Conservation (phyloP, 1,140 invertebrate species). For the Aphis gossypii region DNA sequence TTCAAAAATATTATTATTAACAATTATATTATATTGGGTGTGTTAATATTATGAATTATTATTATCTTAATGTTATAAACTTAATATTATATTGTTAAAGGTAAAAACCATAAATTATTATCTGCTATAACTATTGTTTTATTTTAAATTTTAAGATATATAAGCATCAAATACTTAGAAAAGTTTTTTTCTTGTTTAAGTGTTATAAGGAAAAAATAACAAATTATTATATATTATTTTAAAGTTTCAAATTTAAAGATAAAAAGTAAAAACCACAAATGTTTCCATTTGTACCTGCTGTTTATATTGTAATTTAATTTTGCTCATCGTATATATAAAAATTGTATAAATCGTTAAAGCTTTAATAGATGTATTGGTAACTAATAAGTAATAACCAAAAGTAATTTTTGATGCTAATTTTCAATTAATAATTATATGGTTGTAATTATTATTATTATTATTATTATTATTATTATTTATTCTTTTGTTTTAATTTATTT, state of each 20-base stretch:
- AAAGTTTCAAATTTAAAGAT: not conserved
- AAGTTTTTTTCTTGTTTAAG: not conserved
- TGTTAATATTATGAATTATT: not conserved
- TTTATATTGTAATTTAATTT: not conserved
- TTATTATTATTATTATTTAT: too few relatives aligned
- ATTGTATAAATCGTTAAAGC: not conserved
- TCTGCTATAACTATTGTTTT: too few relatives aligned
- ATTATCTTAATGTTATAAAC: too few relatives aligned
- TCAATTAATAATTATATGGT: not conserved
- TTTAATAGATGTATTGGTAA: not conserved
- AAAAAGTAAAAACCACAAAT: not conserved
- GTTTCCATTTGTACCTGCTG: not conserved
- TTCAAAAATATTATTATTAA: not conserved
- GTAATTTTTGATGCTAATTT: not conserved
- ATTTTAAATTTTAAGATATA: not conserved
- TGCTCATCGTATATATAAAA: not conserved
- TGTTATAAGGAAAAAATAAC: not conserved
- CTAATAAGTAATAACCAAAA: not conserved
- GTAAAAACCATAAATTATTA: too few relatives aligned
- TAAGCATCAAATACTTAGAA: not conserved
- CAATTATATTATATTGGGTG: not conserved
- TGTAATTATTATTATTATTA: too few relatives aligned
- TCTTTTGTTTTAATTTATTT: not conserved
- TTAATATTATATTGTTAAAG: too few relatives aligned
- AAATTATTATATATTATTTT: not conserved